A percentile compares a stretch with the other conserved stretches of the same genome.
Conservation (phyloP, 1,140 invertebrate species). For the Solen grandis region DNA sequence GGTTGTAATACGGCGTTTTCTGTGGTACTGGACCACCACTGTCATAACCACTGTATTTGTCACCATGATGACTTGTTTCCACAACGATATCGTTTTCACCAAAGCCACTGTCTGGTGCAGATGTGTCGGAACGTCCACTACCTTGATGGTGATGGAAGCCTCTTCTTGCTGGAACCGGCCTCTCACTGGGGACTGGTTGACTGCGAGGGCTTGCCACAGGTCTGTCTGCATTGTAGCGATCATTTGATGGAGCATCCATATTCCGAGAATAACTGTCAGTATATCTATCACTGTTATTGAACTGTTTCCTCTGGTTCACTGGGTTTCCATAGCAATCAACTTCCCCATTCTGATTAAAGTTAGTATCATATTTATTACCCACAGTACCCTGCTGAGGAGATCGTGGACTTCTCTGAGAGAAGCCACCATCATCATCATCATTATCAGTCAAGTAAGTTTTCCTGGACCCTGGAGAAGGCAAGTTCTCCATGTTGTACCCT, state of each 20-base stretch:
- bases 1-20: constrained; percentile 51
- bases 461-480: not conserved
- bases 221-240: not conserved
- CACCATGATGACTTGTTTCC: constrained; percentile 13
- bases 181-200: not conserved
- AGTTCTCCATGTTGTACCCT: not conserved
- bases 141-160: constrained; percentile 47
- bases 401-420: not conserved
- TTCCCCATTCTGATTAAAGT: constrained; percentile 6
- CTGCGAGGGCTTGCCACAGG: not conserved
- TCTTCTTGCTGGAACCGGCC: constrained; percentile 33
- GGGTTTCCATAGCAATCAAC: constrained; percentile 15
- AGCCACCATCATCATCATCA: constrained; percentile 26
- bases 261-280: not conserved
- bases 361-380: constrained; percentile 23
- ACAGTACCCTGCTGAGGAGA: not conserved
- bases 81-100: constrained; percentile 47
- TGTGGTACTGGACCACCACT: not conserved
- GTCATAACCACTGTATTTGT: constrained; percentile 14
- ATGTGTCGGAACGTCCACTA: constrained; percentile 47
- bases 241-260: not conserved
- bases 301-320: not conserved
- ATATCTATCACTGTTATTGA: constrained; percentile 40
- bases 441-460: constrained; percentile 47
- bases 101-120: constrained; percentile 51